Percentiles rank a stretch among this genome's conserved stretches.
Evolutionary conservation across 92 coral and sea anemone species (phyloP).

Genomic region (Phymanthus crucifer): DNA sequence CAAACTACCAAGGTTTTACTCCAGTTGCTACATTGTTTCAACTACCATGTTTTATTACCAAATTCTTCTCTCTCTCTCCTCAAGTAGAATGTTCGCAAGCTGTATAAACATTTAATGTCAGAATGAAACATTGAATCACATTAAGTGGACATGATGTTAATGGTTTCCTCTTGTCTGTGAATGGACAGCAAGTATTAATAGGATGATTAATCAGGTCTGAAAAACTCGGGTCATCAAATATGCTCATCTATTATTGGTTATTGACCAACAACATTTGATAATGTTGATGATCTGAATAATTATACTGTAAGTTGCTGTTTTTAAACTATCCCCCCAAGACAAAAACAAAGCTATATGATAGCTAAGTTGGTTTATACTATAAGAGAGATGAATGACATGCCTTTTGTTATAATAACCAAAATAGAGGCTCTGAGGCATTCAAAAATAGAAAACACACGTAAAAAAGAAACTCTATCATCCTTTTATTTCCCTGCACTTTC

Average conservation of each 20-base stretch:
- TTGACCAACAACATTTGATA: not conserved
- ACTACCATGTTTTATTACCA: not conserved
- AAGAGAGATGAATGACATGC: too few species aligned
- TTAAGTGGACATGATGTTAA: slow-evolving; percentile 1
- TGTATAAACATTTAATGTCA: slow-evolving; percentile 2
- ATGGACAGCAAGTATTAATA: not conserved
- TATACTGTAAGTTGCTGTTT: too few species aligned
- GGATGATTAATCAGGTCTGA: not conserved
- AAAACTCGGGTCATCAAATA: slow-evolving; percentile 1
- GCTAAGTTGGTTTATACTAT: too few species aligned
- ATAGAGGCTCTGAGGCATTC: too few species aligned
- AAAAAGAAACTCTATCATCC: not conserved
- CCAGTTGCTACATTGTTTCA: not conserved
- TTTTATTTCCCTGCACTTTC: not conserved
- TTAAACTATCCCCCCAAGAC: too few species aligned
- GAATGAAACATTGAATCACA: not conserved
- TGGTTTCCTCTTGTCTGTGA: not conserved
- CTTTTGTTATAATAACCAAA: too few species aligned
- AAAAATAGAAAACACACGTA: not conserved
- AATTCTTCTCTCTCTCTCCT: not conserved
- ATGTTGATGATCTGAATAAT: not conserved
- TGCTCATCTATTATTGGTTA: not conserved
- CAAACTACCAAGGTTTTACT: not conserved
- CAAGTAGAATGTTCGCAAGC: not conserved
- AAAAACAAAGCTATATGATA: too few species aligned